phyloP scores from a whole-genome alignment of 2,113 vertebrate species.

The Chloropsis hardwickii region DNA sequence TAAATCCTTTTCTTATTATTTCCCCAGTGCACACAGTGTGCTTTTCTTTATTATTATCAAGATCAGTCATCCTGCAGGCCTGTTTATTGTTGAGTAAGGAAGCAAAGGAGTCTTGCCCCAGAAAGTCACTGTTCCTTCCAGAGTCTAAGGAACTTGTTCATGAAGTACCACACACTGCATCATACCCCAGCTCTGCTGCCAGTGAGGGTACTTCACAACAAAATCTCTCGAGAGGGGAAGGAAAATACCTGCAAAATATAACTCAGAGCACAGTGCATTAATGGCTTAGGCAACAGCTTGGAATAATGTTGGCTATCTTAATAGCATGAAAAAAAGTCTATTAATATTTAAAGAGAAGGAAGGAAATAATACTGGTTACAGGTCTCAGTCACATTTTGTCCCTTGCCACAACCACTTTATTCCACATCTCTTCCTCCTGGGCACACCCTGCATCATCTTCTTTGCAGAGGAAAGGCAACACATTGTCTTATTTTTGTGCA shows the following conservation, averaged over 20 bases:
- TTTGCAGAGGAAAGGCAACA: neutral
- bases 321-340: neutral
- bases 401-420: neutral
- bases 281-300: neutral
- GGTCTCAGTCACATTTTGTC: neutral
- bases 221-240: neutral
- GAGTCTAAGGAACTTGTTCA: neutral
- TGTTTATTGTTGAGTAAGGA: neutral
- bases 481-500: neutral
- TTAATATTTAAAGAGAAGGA: constrained; percentile 14
- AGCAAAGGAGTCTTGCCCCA: neutral
- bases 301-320: neutral
- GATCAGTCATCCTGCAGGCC: neutral
- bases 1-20: neutral
- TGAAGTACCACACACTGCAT: neutral
- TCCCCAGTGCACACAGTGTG: neutral
- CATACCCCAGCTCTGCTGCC: neutral
- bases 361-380: neutral
- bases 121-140: neutral
- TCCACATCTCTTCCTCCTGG: neutral
- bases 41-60: neutral
- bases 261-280: neutral
- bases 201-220: neutral
- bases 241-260: neutral
- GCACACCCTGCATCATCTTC: neutral